Evolutionary conservation across 2,888 invertebrate genomes (phyloP), one percentile per base, ranked within the genome.

Genomic region (Calliphora vomitoria): DNA sequence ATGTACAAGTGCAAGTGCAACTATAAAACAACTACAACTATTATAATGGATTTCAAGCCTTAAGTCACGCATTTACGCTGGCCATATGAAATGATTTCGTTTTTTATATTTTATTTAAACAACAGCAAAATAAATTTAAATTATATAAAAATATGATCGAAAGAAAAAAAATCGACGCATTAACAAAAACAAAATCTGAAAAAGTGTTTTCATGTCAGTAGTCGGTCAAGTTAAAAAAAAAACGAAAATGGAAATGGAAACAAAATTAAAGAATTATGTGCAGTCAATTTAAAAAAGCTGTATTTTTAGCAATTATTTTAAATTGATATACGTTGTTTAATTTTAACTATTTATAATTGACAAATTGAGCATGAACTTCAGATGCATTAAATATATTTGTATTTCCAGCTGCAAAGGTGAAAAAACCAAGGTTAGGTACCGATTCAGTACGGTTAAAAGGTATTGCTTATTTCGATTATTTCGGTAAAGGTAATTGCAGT

Each of bases 131-230:
- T 71, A 62, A 38, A 47, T 82, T 68, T 66, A 47, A 38, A 66
- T 75, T 31, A 35, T 66, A 62, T n/a, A 38, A 71, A 80, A 47
- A 44, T 68, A 68, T 79, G 35, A n/a, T 11, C 44, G 6, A 35
- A n/a, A 41, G 18, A 53, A 41, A 55, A 38, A 44, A 31, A 53
- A 25, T n/a, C 3, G 35, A 35, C 35, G 25, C 41, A 58, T 44
- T 31, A 35, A 71, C 35, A 35, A 15, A 62, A 15, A 4, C 20
- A 4, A n/a, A 20, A n/a, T 62, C 35, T 35, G 18, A 53, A 50
- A 81, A 72, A 74, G n/a, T 31, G 13, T 72, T 53, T 80, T 53
- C 74, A 82, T 74, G 74, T 82, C 64, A 66, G 35, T 72, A 62
- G 44, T 35, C 13, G 50, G 72, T 81, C 41, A 18, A 69, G 13